phyloP scores from a whole-genome alignment of 1,140 invertebrate genomes.

The Delia radicum region DNA sequence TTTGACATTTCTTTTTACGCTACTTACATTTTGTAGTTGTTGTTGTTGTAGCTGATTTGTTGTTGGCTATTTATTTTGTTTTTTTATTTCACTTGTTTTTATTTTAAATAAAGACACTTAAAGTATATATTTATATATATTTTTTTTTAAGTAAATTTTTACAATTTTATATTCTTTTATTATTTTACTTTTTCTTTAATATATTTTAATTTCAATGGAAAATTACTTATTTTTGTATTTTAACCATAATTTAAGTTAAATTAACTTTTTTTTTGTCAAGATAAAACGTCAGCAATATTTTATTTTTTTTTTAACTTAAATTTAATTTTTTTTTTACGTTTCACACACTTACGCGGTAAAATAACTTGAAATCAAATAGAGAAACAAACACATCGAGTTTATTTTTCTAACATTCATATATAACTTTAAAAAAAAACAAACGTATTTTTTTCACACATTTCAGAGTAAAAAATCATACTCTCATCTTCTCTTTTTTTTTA shows the following conservation, averaged over 20 bases:
- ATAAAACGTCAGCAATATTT: not conserved
- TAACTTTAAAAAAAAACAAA: not conserved
- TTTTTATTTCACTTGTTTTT: not conserved
- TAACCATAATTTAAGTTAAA: not conserved
- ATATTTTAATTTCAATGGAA: not conserved
- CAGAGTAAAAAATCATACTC: not conserved
- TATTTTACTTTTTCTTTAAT: not conserved
- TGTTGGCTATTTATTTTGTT: not conserved
- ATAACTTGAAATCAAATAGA: no score
- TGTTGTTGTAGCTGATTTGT: not conserved
- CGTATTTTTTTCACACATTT: not conserved
- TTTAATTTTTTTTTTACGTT: not conserved
- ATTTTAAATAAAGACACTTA: no score
- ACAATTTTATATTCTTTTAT: not conserved
- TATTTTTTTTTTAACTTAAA: not conserved
- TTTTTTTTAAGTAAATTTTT: not conserved
- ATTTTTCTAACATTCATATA: not conserved
- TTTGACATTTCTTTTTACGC: not conserved
- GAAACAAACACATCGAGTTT: no score
- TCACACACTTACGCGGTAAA: not conserved
- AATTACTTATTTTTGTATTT: not conserved
- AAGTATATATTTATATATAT: no score
- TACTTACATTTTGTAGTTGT: not conserved
- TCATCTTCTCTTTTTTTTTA: not conserved
- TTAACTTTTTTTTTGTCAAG: not conserved